Base-by-base conservation (phyloP, 2,113 vertebrate species). In the Corythaixoides concolor region DNA sequence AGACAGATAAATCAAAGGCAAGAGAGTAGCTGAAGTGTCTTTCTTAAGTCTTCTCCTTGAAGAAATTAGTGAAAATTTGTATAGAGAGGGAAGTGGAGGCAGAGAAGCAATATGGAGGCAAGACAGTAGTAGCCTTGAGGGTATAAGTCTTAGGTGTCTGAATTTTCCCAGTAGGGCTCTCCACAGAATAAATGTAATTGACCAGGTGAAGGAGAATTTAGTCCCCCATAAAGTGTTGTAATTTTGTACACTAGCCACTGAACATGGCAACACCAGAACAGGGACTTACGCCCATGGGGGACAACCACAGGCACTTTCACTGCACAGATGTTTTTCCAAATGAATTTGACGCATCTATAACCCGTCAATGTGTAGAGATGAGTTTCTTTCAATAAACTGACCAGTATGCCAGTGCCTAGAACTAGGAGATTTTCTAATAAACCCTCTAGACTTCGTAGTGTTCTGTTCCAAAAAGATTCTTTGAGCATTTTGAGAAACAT, bases 191-290 rank as follows among this genome's bases (percentile, higher is more conserved):
- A 41, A 78, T 0, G 1, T 39, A 24, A 52, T 90, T 67, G 41
- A 17, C 9, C 16, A 70, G 32, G 7, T 75, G 27, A 16, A 35
- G 15, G 5, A 69, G 28, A 69, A 23, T 69, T 69, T n/a, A 66
- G 24, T 23, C 20, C 18, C 19, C 12, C 39, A 18, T n/a, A 3
- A 82, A 62, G 7, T 12, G 6, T 70, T 0, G 0, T 23, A 33
- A 7, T 14, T 91, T 74, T 15, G 2, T 50, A 77, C 15, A 9
- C 12, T 21, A 20, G 12, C 49, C 37, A 35, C 30, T 75, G 58
- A 70, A 41, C 2, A 26, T 30, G 35, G 16, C 33, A 88, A 63
- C 9, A 55, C 20, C 15, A 64, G 32, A 67, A 55, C 6, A 49
- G 37, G 9, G 27, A 41, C 8, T 66, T 88, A 22, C 3, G 7